Conservation (phyloP, 2,888 invertebrate genomes). For the Stratiomys singularior region DNA sequence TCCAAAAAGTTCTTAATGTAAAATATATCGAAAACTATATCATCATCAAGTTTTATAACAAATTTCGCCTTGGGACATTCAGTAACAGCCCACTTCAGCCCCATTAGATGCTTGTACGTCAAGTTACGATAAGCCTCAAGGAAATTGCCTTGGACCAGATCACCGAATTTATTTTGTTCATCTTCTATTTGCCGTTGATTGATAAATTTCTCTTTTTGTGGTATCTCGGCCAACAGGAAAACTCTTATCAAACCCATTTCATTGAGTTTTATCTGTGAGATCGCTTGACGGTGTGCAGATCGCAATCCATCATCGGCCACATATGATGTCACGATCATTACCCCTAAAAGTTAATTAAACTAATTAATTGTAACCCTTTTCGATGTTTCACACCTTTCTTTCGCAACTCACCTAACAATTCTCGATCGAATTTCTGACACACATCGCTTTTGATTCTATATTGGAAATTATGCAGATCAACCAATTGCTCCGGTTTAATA, state of each 20-base stretch:
- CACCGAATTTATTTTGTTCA: constrained; percentile 74
- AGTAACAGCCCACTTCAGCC: constrained; percentile 77
- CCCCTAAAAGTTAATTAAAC: constrained; percentile 55
- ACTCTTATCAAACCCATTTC: constrained; percentile 72
- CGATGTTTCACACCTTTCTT: too few species aligned
- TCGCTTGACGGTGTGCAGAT: constrained; percentile 76
- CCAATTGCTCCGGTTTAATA: constrained; percentile 28
- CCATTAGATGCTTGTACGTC: constrained; percentile 87
- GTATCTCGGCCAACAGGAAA: constrained; percentile 75
- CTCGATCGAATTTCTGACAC: constrained; percentile 29
- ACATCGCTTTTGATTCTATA: constrained; percentile 24
- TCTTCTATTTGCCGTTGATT: constrained; percentile 70
- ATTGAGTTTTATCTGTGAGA: constrained; percentile 69
- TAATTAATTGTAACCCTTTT: too few species aligned
- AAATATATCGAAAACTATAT: constrained; percentile 78
- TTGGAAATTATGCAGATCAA: constrained; percentile 35
- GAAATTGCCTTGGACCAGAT: constrained; percentile 82
- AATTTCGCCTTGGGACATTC: constrained; percentile 72
- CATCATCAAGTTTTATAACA: constrained; percentile 85
- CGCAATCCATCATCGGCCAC: constrained; percentile 77
- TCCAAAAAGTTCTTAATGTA: constrained; percentile 67
- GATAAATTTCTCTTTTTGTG: constrained; percentile 67
- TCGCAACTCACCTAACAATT: constrained; percentile 22
- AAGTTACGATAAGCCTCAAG: constrained; percentile 80
- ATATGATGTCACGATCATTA: constrained; percentile 79